Base-by-base conservation (phyloP, 2,888 invertebrate species). In the Eilema sororculum region DNA sequence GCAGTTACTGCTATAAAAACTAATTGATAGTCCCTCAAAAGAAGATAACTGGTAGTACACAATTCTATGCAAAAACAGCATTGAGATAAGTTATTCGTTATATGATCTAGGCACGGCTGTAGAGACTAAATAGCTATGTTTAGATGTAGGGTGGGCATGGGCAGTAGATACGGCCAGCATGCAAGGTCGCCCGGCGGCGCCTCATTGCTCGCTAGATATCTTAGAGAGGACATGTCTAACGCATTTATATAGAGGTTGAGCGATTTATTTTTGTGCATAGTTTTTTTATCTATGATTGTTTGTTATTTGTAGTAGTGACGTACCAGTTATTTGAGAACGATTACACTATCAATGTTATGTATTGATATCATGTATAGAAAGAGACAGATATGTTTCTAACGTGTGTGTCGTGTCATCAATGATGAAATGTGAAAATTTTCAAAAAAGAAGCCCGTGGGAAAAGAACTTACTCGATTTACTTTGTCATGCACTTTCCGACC, bases 171-270 rank as follows among this genome's bases (percentile, higher is more conserved):
- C 87, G 81, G 86, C 78, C 74, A 80, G 84, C 89, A 86, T 84
- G 89, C 94, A 94, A 95, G 94, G 94, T 92, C 94, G 91, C 81
- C 90, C 86, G 93, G 92, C 94, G 93, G 92, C 94, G 93, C 93
- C 93, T 93, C 93, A 90, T 86, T 93, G 91, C 90, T 89, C 92
- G 90, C 86, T 82, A 69, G 81, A 81, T 72, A 84, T 76, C 76
- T 83, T 87, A 83, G 66, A 80, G 74, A 90, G 91, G 94, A 93
- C 87, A 82, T 75, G 79, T 67, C 82, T 75, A 76, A 75, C 56
- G 67, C 3, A n/a, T 70, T 56, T 28, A 30, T 56, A 20, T 46
- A 56, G 12, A 37, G 1, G 1, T 2, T 37, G 10, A 37, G 12
- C 6, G 4, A 8, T 33, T 33, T 33, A 6, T 33, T 33, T 33